Percentiles rank a stretch among this genome's conserved stretches.
phyloP scores from a whole-genome alignment of 1,140 invertebrate species.

The Vanessa atalanta region DNA sequence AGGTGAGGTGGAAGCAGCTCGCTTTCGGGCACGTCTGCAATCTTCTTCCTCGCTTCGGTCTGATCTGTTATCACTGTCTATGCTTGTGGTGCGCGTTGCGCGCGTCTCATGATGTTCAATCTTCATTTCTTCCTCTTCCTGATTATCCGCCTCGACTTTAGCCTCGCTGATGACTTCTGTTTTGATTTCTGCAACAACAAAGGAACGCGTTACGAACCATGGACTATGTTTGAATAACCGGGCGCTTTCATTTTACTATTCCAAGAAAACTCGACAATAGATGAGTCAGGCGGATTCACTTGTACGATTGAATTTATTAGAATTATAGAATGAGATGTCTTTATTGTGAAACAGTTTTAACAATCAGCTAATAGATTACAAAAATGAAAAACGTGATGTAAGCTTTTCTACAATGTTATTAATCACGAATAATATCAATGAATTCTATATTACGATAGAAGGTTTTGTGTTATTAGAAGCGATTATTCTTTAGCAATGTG shows the following conservation, averaged over 20 bases:
- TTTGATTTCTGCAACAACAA: constrained; percentile 79
- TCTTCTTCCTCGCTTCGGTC: constrained; percentile 79
- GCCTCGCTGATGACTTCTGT: constrained; percentile 73
- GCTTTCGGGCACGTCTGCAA: constrained; percentile 63
- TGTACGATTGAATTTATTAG: constrained; percentile 64
- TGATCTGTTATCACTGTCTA: constrained; percentile 72
- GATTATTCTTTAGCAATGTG: constrained; percentile 20
- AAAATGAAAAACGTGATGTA: constrained; percentile 38
- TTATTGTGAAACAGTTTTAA: constrained; percentile 50
- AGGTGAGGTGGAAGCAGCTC: constrained; percentile 76
- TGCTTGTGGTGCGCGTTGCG: constrained; percentile 63
- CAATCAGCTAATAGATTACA: constrained; percentile 70
- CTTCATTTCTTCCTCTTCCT: constrained; percentile 53
- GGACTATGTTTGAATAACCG: constrained; percentile 71
- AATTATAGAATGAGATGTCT: constrained; percentile 69
- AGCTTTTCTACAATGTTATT: constrained; percentile 34
- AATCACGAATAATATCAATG: constrained; percentile 35
- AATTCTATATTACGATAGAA: constrained; percentile 7
- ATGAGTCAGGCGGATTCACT: constrained; percentile 69
- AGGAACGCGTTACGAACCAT: constrained; percentile 66
- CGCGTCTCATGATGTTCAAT: constrained; percentile 57
- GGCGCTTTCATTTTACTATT: constrained; percentile 74
- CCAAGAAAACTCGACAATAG: constrained; percentile 76
- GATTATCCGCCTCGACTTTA: constrained; percentile 66
- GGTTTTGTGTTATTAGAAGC: constrained; percentile 28